Base-by-base conservation (phyloP, 2,113 vertebrate species). In the Phalacrocorax carbo region DNA sequence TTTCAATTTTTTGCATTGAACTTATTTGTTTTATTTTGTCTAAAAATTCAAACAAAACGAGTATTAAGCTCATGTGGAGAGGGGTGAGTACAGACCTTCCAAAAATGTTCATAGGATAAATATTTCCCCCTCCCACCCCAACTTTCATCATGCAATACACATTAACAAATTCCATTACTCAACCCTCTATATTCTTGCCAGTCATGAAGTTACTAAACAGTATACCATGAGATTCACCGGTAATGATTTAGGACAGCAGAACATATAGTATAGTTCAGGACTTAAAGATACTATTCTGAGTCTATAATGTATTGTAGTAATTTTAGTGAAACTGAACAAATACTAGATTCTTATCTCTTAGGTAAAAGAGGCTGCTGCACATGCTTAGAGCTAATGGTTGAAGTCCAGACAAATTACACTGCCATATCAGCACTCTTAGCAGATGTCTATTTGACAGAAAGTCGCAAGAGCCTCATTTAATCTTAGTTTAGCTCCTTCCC, bases 1-100 rank as follows among this genome's bases (percentile, higher is more conserved):
- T 92, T 94, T 91, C 83, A 86, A 34, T 71, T 95, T 97, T 97
- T 97, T 97, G 96, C 96, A 96, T 97, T 97, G 96, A 97, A 97
- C 52, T 84, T 46, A 11, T 55, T 46, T 46, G 44, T 46, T 46
- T 46, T 46, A 17, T 46, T 72, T 77, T 69, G 58, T 29, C 52
- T 69, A 71, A 61, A 82, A 85, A 66, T 42, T 84, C 69, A 95
- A 96, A 84, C 94, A 73, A 76, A 94, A 80, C 80, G 87, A 78
- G 34, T 94, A 87, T 34, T 80, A 95, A 94, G 82, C 78, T 94
- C 65, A 71, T 46, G 46, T 75, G 93, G 92, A 95, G 96, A 96
- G 87, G 73, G 73, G 87, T 38, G 87, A 96, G 96, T 48, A 93
- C 90, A 96, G 96, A 95, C 94, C 94, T 96, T 96, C 58, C 36